These are phyloP conservation scores for Heliothis virescens DNA, from an alignment of 1,140 invertebrate species.

Conservation along the genomic window DNA sequence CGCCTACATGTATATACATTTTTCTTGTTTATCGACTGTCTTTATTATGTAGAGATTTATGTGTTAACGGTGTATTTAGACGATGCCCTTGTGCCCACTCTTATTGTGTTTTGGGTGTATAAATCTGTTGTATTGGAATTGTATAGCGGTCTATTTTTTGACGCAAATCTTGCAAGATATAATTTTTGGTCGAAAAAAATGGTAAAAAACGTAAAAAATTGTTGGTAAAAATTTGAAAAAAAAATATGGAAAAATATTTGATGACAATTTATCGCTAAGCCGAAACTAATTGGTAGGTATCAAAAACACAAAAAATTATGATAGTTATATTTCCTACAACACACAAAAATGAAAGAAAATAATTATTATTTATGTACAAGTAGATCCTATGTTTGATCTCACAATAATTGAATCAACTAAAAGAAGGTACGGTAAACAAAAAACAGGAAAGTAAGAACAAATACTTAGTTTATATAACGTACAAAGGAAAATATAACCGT, in stretches of 20 bases:
- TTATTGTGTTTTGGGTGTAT: background rate
- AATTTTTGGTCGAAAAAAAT: too few species aligned
- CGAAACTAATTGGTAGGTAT: too few species aligned
- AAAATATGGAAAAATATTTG: too few species aligned
- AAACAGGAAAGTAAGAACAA: background rate
- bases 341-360: too few species aligned
- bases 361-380: background rate
- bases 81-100: background rate
- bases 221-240: too few species aligned
- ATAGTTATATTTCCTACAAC: too few species aligned
- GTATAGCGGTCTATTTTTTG: background rate
- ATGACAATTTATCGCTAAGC: background rate
- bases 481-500: slow-evolving; percentile 25
- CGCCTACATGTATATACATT: slow-evolving; percentile 3
- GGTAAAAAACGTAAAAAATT: too few species aligned
- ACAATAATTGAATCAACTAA: background rate
- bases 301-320: too few species aligned
- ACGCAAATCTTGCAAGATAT: background rate
- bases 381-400: background rate
- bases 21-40: background rate
- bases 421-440: background rate
- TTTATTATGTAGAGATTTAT: slow-evolving; percentile 21
- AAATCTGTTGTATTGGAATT: background rate
- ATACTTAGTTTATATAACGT: background rate
- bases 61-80: background rate